Evolutionary conservation across 2,113 vertebrate species (phyloP).

Genomic region (Deroptyus accipitrinus): DNA sequence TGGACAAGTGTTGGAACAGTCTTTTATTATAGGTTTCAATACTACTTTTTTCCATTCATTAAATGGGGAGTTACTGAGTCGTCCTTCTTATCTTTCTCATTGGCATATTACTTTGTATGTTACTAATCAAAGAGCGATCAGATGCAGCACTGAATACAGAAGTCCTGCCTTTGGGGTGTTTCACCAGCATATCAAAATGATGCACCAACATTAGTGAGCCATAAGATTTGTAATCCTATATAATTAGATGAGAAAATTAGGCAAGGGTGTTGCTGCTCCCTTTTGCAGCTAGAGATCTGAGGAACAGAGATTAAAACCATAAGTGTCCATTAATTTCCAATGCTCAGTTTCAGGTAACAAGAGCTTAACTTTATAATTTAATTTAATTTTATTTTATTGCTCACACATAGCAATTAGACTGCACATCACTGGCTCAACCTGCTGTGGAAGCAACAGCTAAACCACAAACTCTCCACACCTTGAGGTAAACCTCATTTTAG

Average conservation of each 20-base stretch:
- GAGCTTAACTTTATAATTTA: constrained; percentile 27
- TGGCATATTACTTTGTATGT: neutral
- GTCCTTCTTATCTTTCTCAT: neutral
- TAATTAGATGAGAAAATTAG: constrained; percentile 26
- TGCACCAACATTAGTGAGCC: neutral
- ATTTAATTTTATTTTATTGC: constrained; percentile 25
- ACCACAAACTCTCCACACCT: neutral
- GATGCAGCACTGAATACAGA: neutral
- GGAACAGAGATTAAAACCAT: neutral
- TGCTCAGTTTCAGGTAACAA: constrained; percentile 13
- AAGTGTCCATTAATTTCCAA: constrained; percentile 21
- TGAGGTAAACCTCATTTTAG: neutral
- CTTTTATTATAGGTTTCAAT: neutral
- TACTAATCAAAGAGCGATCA: neutral
- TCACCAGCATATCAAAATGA: neutral
- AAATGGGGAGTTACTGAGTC: neutral
- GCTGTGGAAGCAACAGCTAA: neutral
- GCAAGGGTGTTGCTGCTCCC: neutral
- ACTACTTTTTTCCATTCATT: neutral
- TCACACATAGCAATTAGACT: neutral
- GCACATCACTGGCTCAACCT: neutral
- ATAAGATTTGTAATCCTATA: neutral
- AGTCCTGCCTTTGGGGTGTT: neutral
- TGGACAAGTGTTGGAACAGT: neutral
- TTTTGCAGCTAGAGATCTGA: constrained; percentile 14